Conservation (phyloP, 1,140 invertebrate genomes). For the Drosophila azteca region DNA sequence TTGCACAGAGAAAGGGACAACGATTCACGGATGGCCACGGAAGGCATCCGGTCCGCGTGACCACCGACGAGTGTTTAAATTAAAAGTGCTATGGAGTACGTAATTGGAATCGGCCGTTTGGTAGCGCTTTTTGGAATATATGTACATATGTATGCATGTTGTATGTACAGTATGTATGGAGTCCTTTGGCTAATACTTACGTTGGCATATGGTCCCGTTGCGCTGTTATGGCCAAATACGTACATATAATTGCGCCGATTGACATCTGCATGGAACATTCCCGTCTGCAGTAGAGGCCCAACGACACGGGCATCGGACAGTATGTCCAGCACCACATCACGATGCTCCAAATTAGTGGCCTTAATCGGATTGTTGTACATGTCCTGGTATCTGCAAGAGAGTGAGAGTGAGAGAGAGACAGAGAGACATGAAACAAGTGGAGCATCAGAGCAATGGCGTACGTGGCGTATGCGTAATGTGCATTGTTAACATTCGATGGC, state of each 20-base stretch:
- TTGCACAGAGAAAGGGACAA: neutral
- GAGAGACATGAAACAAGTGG: constrained; percentile 4
- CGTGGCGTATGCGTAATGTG: constrained; percentile 66
- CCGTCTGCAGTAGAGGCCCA: constrained; percentile 89
- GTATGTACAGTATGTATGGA: no score
- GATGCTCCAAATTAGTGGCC: constrained; percentile 87
- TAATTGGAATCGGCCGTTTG: constrained; percentile 65
- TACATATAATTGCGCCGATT: constrained; percentile 93
- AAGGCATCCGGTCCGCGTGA: neutral
- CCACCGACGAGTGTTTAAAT: constrained; percentile 56
- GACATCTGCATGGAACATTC: constrained; percentile 89
- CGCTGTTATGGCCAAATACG: constrained; percentile 92
- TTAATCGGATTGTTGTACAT: constrained; percentile 87
- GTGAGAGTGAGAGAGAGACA: constrained; percentile 5
- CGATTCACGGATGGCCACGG: no score
- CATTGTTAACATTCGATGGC: constrained; percentile 63
- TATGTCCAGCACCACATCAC: constrained; percentile 93
- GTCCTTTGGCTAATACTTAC: constrained; percentile 84
- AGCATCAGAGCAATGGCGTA: constrained; percentile 27
- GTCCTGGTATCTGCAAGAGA: constrained; percentile 84
- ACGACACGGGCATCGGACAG: constrained; percentile 93
- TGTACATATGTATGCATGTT: no score
- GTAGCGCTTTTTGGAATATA: neutral
- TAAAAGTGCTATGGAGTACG: constrained; percentile 64
- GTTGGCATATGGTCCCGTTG: constrained; percentile 88